A percentile compares a stretch with the other conserved stretches of the same genome.
These are phyloP conservation scores for Notolepis coatsorum DNA, from an alignment of 2,797 vertebrate genomes.

Conservation along the genomic window DNA sequence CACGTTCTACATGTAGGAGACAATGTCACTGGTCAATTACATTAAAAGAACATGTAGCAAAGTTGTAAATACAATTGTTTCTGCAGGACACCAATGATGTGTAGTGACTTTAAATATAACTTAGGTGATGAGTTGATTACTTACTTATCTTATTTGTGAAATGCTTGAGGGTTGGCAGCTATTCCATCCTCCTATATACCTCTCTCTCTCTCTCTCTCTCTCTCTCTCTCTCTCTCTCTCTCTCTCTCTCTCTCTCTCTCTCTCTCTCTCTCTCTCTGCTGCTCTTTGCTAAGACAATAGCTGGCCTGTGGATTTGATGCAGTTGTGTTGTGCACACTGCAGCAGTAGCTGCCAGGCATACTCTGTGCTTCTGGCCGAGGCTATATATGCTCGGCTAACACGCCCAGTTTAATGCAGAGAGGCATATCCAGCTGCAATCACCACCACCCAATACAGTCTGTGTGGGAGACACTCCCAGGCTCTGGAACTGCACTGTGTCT, in stretches of 20 bases:
- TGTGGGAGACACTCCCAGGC: background rate
- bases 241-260: background rate
- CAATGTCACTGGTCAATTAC: no score
- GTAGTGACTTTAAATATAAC: background rate
- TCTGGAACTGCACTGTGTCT: constrained; percentile 9
- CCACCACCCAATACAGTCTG: constrained; percentile 50
- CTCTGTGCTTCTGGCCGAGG: constrained; percentile 59
- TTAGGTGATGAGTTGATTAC: background rate
- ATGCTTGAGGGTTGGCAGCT: constrained; percentile 18
- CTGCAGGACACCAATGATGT: constrained; percentile 13
- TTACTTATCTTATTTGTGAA: background rate
- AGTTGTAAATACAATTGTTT: no score
- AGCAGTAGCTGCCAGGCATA: constrained; percentile 63
- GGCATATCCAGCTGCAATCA: constrained; percentile 71
- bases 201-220: constrained; percentile 3
- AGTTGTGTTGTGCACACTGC: constrained; percentile 69
- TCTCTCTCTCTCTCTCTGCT: background rate
- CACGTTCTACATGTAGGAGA: no score
- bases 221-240: background rate
- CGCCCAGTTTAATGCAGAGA: constrained; percentile 68
- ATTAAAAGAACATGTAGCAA: no score
- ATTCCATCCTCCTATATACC: constrained; percentile 12
- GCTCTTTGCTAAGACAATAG: constrained; percentile 55
- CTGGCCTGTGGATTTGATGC: constrained; percentile 63
- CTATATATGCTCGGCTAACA: constrained; percentile 58